A percentile compares a stretch with the other conserved stretches of the same genome.
Conservation (phyloP, 2,113 vertebrate species). For the Nesogale talazaci region DNA sequence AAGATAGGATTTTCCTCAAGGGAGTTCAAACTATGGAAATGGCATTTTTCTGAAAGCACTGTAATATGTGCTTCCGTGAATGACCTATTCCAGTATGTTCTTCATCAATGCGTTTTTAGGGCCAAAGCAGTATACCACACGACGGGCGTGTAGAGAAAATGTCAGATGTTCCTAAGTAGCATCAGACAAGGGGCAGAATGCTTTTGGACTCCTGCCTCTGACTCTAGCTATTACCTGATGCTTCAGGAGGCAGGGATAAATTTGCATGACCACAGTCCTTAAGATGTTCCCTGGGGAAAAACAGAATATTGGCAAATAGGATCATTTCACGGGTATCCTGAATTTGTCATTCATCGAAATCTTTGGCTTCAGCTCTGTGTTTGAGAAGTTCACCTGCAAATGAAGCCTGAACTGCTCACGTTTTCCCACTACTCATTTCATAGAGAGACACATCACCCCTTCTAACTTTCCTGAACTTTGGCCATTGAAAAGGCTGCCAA, state of each 20-base stretch:
- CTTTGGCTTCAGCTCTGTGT: background rate
- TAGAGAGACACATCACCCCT: background rate
- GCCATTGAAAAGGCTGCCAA: background rate
- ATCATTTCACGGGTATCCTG: constrained; percentile 45
- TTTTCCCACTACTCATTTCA: background rate
- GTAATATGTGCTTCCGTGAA: background rate
- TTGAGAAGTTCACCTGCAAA: constrained; percentile 60
- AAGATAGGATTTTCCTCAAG: constrained; percentile 36
- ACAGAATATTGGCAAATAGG: constrained; percentile 32
- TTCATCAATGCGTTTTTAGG: constrained; percentile 4
- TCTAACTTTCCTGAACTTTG: background rate
- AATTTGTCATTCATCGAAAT: constrained; percentile 21
- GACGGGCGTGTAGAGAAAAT: background rate
- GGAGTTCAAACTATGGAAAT: constrained; percentile 35
- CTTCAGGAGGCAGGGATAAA: constrained; percentile 35
- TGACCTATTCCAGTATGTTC: background rate
- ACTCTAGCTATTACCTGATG: constrained; percentile 20
- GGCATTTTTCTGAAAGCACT: background rate
- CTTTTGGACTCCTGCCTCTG: constrained; percentile 8
- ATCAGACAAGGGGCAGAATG: constrained; percentile 1
- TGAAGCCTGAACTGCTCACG: background rate
- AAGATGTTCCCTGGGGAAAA: constrained; percentile 33
- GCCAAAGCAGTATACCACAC: background rate
- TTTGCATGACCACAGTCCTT: constrained; percentile 40
- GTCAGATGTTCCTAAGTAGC: background rate